Conservation (phyloP, 1,140 invertebrate species). For the Watersipora subatra region DNA sequence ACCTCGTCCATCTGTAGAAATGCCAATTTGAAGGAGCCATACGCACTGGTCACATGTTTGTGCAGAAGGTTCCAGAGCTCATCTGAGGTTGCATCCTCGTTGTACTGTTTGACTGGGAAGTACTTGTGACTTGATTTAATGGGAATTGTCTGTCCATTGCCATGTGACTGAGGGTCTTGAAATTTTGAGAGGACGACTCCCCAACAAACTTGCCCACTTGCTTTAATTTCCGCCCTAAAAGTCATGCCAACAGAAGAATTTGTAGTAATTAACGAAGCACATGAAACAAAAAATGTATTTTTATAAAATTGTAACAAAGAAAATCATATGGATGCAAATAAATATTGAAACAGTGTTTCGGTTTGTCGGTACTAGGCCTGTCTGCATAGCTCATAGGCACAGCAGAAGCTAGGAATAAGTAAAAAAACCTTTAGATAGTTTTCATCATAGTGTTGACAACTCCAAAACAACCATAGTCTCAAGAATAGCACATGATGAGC, state of each 20-base stretch:
- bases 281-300: too few species aligned
- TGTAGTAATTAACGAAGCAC: neutral
- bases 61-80: slow-evolving; percentile 28
- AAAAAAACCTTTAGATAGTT: too few species aligned
- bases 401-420: too few species aligned
- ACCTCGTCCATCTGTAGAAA: slow-evolving; percentile 33
- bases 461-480: too few species aligned
- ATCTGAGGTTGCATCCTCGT: slow-evolving; percentile 18
- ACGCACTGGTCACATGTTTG: slow-evolving; percentile 24
- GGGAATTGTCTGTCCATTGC: slow-evolving; percentile 33
- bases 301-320: too few species aligned
- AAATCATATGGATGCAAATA: too few species aligned
- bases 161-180: slow-evolving; percentile 22
- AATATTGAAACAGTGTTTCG: too few species aligned
- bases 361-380: too few species aligned
- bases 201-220: slow-evolving; percentile 28
- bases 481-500: too few species aligned
- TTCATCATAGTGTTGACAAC: too few species aligned
- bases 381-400: too few species aligned
- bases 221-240: slow-evolving; percentile 27
- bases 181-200: slow-evolving; percentile 34
- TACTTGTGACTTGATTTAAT: slow-evolving; percentile 32
- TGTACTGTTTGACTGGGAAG: slow-evolving; percentile 29
- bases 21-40: slow-evolving; percentile 27
- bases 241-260: neutral